Conservation (phyloP, 2,113 vertebrate genomes). For the Mandrillus leucophaeus region DNA sequence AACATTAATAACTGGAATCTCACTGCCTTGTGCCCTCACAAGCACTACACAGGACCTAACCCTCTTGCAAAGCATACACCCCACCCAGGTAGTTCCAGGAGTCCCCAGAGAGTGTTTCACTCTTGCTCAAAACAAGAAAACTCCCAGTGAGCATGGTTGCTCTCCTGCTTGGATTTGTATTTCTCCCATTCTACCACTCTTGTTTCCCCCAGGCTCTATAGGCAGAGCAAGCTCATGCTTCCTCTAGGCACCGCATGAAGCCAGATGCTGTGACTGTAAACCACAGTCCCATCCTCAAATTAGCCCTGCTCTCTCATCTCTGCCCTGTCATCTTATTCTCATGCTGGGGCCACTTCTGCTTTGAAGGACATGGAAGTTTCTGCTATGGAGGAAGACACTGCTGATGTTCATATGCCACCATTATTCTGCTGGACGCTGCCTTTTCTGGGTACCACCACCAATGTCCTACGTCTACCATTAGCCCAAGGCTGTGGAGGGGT, state of each 20-base stretch:
- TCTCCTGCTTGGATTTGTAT: not conserved
- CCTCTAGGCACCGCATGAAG: not conserved
- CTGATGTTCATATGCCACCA: no score
- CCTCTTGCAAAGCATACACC: not conserved
- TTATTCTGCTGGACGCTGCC: not conserved
- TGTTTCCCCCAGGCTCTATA: not conserved
- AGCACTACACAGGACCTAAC: not conserved
- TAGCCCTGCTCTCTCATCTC: not conserved
- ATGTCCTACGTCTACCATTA: not conserved
- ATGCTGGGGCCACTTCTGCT: not conserved
- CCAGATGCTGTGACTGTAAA: not conserved
- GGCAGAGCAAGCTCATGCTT: not conserved
- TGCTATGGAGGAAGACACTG: not conserved
- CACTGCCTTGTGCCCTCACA: not conserved
- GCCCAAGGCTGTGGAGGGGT: no score
- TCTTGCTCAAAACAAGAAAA: not conserved
- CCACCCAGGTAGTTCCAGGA: not conserved
- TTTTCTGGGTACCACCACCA: not conserved
- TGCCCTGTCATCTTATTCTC: not conserved
- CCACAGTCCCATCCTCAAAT: not conserved
- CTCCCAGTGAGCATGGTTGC: rapidly evolving
- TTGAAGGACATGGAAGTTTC: not conserved
- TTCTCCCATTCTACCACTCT: not conserved
- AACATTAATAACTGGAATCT: not conserved
- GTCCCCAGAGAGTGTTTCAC: not conserved